Percentiles rank a stretch among this genome's conserved stretches.
Evolutionary conservation across 2,113 vertebrate species (phyloP).

Genomic region (Gila orcuttii): DNA sequence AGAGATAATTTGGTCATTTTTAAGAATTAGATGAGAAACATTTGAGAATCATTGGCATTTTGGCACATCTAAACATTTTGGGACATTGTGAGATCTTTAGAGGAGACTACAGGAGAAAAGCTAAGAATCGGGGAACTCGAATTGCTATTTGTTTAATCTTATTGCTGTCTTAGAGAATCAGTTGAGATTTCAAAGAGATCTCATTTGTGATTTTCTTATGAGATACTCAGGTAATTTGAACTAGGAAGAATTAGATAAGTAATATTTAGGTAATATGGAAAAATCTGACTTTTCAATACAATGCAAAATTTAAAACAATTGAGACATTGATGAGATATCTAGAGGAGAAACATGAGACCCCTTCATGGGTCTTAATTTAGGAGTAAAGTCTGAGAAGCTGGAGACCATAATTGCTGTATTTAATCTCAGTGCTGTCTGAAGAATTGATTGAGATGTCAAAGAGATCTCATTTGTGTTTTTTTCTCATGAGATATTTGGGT

Average conservation of each 20-base stretch:
- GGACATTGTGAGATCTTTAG: not conserved
- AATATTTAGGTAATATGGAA: not conserved
- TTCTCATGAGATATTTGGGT: not conserved
- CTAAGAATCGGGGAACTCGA: no score
- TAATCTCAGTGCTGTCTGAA: no score
- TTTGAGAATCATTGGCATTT: not conserved
- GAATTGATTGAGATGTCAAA: not conserved
- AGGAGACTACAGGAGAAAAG: not conserved
- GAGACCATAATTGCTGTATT: no score
- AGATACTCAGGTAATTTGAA: not conserved
- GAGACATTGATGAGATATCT: not conserved
- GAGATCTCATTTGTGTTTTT: not conserved
- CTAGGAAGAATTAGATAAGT: not conserved
- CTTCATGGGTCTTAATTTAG: not conserved
- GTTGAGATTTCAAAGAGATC: not conserved
- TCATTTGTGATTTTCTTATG: not conserved
- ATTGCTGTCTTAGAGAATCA: not conserved
- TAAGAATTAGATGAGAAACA: not conserved
- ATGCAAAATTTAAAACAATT: not conserved
- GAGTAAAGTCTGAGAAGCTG: no score
- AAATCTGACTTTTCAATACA: not conserved
- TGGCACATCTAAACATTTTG: not conserved
- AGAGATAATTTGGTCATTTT: not conserved
- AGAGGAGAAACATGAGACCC: no score
- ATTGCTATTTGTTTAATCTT: not conserved